Conservation (phyloP, 1,140 invertebrate genomes). For the Zaprionus lachaisei region DNA sequence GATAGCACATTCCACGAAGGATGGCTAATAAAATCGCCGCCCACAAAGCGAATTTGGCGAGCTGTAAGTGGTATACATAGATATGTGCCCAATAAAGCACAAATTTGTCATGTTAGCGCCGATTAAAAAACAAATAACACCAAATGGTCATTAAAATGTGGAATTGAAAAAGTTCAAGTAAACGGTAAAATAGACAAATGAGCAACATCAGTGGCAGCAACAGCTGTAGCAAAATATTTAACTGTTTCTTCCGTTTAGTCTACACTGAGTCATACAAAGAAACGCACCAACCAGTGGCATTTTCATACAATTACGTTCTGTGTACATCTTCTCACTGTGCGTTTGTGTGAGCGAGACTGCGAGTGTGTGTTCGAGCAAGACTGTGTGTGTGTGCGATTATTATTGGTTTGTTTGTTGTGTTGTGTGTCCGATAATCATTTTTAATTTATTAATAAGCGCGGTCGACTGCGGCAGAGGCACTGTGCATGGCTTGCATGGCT, state of each 20-base stretch:
- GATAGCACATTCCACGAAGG: constrained; percentile 91
- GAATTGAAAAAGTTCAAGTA: constrained; percentile 33
- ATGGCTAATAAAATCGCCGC: constrained; percentile 96
- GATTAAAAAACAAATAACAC: constrained; percentile 43
- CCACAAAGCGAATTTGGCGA: constrained; percentile 93
- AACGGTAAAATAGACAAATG: constrained; percentile 42
- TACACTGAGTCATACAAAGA: constrained; percentile 65
- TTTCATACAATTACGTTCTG: constrained; percentile 68
- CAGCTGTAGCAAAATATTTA: constrained; percentile 37
- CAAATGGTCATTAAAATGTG: constrained; percentile 55
- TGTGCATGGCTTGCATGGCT: constrained; percentile 47
- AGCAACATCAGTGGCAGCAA: constrained; percentile 16
- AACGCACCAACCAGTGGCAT: constrained; percentile 63
- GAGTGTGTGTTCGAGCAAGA: constrained; percentile 34
- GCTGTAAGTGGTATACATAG: constrained; percentile 88
- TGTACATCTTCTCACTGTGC: constrained; percentile 29
- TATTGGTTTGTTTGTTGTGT: constrained; percentile 52
- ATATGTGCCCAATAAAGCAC: constrained; percentile 11
- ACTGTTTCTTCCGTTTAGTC: constrained; percentile 37
- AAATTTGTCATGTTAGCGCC: constrained; percentile 25
- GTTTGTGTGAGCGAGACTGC: constrained; percentile 18
- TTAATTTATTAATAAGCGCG: constrained; percentile 79
- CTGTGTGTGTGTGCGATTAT: constrained; percentile 16
- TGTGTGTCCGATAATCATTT: constrained; percentile 65
- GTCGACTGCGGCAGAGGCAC: constrained; percentile 18